Evolutionary conservation across 1,140 invertebrate species (phyloP), one percentile per base, ranked within the genome.

Genomic region (Adoxophyes honmai): DNA sequence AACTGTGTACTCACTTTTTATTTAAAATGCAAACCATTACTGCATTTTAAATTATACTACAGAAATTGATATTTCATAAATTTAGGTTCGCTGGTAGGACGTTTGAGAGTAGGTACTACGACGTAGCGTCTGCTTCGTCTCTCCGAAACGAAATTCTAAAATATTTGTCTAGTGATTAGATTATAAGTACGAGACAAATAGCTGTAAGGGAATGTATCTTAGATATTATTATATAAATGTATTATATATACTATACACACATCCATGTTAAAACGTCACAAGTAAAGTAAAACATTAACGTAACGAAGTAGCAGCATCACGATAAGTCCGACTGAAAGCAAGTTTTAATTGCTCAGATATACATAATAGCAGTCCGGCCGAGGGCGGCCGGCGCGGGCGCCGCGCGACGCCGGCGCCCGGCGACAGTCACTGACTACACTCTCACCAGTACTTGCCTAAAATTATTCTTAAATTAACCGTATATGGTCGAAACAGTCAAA

Each of bases 131-230:
- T 55, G 68, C 60, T 65, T 64, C 58, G 72, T 80, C 62, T 76
- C 64, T 81, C 73, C 70, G 81, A 81, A 87, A 87, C 78, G 81
- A 87, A 84, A 87, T 85, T 87, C 81, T 85, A 87, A 87, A 85
- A 72, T 78, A 75, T 64, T 69, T 73, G 59, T 77, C 66, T 87
- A 85, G 75, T 73, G 64, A 70, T 61, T 82, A 86, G 75, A 51
- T 21, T 60, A 14, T 75, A 81, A 79, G 70, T 68, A 69, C 48
- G 61, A 57, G 60, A 60, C 62, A 70, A 42, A 60, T 76, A 68
- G 60, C 38, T 64, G 9, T 72, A 72, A 70, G 57, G 36, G 21
- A 39, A 59, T 54, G 39, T 59, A 53, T 44, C 52, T 18, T 54
- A 34, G 52, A 51, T 36, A 55, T 48, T 52, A 66, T 65, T 63